A percentile compares a stretch with the other conserved stretches of the same genome.
phyloP scores from a whole-genome alignment of 2,113 vertebrate species.

The Blennius ocellaris region DNA sequence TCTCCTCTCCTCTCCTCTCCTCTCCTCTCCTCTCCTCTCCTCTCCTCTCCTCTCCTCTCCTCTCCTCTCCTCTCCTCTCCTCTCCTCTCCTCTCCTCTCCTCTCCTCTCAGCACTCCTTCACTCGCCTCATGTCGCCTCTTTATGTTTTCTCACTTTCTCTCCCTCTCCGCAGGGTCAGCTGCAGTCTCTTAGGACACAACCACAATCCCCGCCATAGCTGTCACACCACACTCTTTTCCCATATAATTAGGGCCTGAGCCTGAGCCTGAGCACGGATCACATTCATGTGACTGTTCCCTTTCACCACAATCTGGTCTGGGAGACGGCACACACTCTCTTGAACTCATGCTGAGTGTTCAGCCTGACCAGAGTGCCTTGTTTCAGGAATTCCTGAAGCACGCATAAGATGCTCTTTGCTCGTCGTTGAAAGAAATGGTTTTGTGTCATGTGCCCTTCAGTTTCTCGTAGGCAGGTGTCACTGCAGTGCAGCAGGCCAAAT shows the following conservation, averaged over 20 bases:
- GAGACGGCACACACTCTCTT: conserved; percentile 70
- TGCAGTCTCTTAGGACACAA: conserved; percentile 74
- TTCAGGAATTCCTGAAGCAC: conserved; percentile 67
- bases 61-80: conserved; percentile 18
- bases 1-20: conserved; percentile 17
- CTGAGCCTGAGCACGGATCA: conserved; percentile 77
- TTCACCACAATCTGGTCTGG: conserved; percentile 79
- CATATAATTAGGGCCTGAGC: conserved; percentile 81
- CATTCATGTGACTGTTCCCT: conserved; percentile 80
- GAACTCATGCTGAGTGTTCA: conserved; percentile 74
- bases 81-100: conserved; percentile 17
- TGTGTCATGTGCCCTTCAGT: conserved; percentile 26
- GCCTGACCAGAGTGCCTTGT: conserved; percentile 72
- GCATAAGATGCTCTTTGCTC: conserved; percentile 49
- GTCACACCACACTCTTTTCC: conserved; percentile 80
- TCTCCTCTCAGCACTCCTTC: conserved; percentile 13
- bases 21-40: conserved; percentile 14
- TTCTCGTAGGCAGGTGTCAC: conserved; percentile 48
- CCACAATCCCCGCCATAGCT: conserved; percentile 75
- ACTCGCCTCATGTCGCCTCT: conserved; percentile 29
- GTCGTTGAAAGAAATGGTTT: conserved; percentile 20
- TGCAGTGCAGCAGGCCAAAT: conserved; percentile 25
- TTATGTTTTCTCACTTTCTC: conserved; percentile 63
- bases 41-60: conserved; percentile 12
- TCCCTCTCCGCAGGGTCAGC: conserved; percentile 66